These are phyloP conservation scores for Lithobates sylvaticus DNA, from an alignment of 2,797 vertebrate genomes.

Conservation along the genomic window DNA sequence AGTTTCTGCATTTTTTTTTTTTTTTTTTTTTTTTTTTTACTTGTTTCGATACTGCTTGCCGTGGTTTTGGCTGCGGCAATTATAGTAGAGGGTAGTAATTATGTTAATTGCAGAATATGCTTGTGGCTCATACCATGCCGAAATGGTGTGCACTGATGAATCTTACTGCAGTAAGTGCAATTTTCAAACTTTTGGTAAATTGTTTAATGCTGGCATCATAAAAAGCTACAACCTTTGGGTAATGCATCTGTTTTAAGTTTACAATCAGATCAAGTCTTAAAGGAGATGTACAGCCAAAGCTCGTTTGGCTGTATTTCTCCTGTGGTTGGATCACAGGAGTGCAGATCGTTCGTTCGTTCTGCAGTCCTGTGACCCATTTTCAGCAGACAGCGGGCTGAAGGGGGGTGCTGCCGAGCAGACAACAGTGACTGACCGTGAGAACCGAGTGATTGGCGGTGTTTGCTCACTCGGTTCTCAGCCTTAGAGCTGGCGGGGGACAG, in stretches of 20 bases:
- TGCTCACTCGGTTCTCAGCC: too few species aligned
- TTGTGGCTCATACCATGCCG: not conserved
- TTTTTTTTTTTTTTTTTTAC: not conserved
- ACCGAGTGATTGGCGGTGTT: too few species aligned
- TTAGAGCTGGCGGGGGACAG: too few species aligned
- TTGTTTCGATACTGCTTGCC: not conserved
- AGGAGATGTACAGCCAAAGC: too few species aligned
- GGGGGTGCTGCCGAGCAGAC: too few species aligned
- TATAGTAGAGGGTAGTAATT: not conserved
- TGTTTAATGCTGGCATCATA: not conserved
- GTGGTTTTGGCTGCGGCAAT: not conserved
- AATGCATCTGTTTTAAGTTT: not conserved
- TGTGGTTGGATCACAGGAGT: too few species aligned
- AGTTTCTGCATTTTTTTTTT: not conserved
- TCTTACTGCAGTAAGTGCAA: not conserved
- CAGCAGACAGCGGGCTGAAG: too few species aligned
- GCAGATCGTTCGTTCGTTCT: too few species aligned
- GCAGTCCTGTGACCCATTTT: too few species aligned
- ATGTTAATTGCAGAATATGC: constrained; percentile 9
- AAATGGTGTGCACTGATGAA: not conserved
- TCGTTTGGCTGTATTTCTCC: too few species aligned
- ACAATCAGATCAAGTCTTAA: not conserved
- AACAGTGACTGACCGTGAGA: too few species aligned
- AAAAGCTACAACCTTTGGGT: not conserved
- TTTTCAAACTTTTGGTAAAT: not conserved